Conservation (phyloP, 2,888 invertebrate genomes). For the Amblyjoppa fuscipennis region DNA sequence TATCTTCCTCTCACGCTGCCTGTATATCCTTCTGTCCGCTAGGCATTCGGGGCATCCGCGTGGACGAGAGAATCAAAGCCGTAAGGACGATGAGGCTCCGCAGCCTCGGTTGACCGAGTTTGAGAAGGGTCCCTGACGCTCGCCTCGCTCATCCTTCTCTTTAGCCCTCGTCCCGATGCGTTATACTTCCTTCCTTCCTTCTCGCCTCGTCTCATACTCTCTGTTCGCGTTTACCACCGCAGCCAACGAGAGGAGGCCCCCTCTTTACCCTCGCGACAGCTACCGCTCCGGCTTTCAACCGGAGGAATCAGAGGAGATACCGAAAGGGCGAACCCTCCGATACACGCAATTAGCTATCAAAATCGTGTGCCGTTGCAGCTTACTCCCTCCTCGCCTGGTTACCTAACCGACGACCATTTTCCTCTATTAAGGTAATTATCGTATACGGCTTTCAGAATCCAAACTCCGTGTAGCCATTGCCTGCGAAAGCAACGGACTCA, state of each 20-base stretch:
- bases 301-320: slow-evolving; percentile 56
- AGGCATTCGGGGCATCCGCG: slow-evolving; percentile 64
- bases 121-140: slow-evolving; percentile 71
- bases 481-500: slow-evolving; percentile 1
- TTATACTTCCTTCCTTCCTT: slow-evolving; percentile 26
- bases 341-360: slow-evolving; percentile 69
- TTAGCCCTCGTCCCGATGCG: slow-evolving; percentile 55
- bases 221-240: slow-evolving; percentile 48
- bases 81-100: slow-evolving; percentile 67
- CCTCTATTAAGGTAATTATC: slow-evolving; percentile 62
- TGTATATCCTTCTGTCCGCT: slow-evolving; percentile 62
- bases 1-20: slow-evolving; percentile 67
- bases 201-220: slow-evolving; percentile 44
- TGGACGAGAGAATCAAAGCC: slow-evolving; percentile 69
- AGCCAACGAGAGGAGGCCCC: slow-evolving; percentile 52
- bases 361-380: slow-evolving; percentile 59
- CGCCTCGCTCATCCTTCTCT: slow-evolving; percentile 54
- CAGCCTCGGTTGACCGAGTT: slow-evolving; percentile 73
- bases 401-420: slow-evolving; percentile 58
- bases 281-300: slow-evolving; percentile 35
- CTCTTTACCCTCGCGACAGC: slow-evolving; percentile 55
- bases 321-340: slow-evolving; percentile 66
- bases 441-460: slow-evolving; percentile 38
- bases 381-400: slow-evolving; percentile 45
- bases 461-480: slow-evolving; percentile 1